A percentile compares a stretch with the other conserved stretches of the same genome.
Evolutionary conservation across 2,113 vertebrate genomes (phyloP).

Genomic region (Tauraco erythrolophus): DNA sequence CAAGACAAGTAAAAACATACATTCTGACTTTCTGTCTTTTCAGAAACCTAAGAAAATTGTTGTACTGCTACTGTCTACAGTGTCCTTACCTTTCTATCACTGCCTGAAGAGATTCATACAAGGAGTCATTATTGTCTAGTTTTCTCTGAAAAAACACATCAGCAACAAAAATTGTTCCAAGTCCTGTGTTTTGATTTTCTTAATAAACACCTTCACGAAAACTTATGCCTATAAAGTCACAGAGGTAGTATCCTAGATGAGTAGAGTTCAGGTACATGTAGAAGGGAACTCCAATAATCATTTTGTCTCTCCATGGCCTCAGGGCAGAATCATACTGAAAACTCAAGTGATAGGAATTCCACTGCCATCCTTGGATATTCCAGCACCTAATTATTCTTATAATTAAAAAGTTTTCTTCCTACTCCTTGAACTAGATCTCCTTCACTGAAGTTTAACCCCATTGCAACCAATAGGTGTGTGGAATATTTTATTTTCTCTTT

Average conservation of each 20-base stretch:
- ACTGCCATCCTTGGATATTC: neutral
- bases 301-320: neutral
- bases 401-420: neutral
- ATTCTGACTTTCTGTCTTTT: neutral
- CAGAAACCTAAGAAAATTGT: neutral
- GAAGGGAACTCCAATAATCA: neutral
- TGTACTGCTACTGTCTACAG: neutral
- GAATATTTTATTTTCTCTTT: neutral
- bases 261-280: neutral
- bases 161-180: neutral
- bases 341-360: neutral
- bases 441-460: neutral
- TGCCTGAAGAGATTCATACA: neutral
- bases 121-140: neutral
- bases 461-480: accelerated
- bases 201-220: neutral
- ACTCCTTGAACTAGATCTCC: neutral
- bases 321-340: neutral
- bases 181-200: neutral
- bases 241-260: neutral
- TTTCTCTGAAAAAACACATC: neutral
- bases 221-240: neutral
- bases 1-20: neutral
- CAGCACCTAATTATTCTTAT: neutral
- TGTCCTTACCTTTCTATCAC: neutral